Evolutionary conservation across 2,888 invertebrate genomes (phyloP).

Genomic region (Cryptosula pallasiana): DNA sequence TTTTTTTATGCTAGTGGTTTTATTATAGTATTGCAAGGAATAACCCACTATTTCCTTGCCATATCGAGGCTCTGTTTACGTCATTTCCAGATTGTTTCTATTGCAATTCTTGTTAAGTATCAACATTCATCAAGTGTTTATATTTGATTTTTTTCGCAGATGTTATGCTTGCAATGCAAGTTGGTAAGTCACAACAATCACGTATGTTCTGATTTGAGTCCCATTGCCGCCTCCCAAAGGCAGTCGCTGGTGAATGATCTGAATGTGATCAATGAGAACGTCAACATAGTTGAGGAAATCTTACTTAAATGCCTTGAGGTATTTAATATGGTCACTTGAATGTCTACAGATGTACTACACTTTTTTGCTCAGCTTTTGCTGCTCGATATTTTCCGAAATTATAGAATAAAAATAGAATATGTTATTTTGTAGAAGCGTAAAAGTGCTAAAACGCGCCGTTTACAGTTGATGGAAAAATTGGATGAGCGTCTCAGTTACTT

Average conservation of each 20-base stretch:
- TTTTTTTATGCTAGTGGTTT: too few species aligned
- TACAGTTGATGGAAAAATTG: not conserved
- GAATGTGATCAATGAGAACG: not conserved
- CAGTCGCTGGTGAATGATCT: not conserved
- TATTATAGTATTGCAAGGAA: too few species aligned
- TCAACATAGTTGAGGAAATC: not conserved
- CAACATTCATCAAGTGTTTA: too few species aligned
- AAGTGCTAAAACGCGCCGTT: not conserved
- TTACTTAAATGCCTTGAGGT: not conserved
- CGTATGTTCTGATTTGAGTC: not conserved
- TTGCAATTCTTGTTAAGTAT: too few species aligned
- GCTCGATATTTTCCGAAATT: not conserved
- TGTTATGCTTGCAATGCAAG: conserved; percentile 9
- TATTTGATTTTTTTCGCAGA: too few species aligned
- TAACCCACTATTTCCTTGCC: too few species aligned
- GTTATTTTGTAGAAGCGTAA: not conserved
- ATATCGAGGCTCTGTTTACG: too few species aligned
- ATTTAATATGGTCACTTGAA: not conserved
- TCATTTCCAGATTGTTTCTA: too few species aligned
- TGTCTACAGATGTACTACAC: not conserved
- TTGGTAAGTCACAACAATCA: conserved; percentile 4
- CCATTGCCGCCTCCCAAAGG: not conserved
- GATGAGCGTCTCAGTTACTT: not conserved
- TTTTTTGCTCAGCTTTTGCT: not conserved
- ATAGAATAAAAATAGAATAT: too few species aligned